These are phyloP conservation scores for Fragum whitleyi DNA, from an alignment of 2,888 invertebrate genomes.

Conservation along the genomic window DNA sequence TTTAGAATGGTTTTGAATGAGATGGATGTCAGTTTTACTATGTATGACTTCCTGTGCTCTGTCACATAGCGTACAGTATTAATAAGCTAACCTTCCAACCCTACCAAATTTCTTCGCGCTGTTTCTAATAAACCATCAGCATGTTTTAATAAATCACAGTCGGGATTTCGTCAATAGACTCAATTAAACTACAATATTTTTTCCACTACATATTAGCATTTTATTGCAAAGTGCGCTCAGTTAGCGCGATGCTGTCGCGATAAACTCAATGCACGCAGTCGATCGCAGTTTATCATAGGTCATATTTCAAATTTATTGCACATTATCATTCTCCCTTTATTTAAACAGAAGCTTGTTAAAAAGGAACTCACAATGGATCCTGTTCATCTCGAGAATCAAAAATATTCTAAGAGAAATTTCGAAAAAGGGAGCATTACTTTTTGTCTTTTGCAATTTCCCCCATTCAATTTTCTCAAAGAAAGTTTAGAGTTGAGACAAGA, in stretches of 20 bases:
- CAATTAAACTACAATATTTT: slow-evolving; percentile 47
- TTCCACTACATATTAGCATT: slow-evolving; percentile 49
- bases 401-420: no score
- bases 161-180: slow-evolving; percentile 38
- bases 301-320: slow-evolving; percentile 46
- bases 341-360: neutral
- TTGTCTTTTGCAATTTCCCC: no score
- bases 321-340: neutral
- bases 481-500: no score
- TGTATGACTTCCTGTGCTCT: no score
- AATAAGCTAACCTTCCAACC: no score
- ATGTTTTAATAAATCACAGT: slow-evolving; percentile 28
- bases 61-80: no score
- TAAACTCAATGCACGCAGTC: slow-evolving; percentile 36
- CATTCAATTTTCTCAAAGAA: no score
- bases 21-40: no score
- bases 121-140: slow-evolving; percentile 23
- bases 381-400: no score
- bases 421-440: no score
- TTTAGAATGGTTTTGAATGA: no score
- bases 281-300: slow-evolving; percentile 32
- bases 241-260: slow-evolving; percentile 32
- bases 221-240: slow-evolving; percentile 31
- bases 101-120: neutral
- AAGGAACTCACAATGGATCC: no score